These are phyloP conservation scores for Rhagologus leucostigma DNA, from an alignment of 2,113 vertebrate species.

Conservation along the genomic window DNA sequence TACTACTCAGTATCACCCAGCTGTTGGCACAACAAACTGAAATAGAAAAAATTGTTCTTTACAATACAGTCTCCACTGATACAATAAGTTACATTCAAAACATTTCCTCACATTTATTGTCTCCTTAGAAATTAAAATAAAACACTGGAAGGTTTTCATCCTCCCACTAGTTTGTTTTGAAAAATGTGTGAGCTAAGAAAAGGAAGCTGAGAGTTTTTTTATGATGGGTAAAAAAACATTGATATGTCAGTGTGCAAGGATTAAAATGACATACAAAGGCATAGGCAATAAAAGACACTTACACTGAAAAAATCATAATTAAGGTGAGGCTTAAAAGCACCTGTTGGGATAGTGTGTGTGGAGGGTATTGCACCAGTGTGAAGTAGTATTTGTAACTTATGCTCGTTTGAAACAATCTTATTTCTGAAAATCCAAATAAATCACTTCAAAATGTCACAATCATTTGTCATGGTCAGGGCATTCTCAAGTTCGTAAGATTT, in stretches of 20 bases:
- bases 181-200: not conserved
- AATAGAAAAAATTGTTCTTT: not conserved
- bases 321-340: not conserved
- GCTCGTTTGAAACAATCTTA: not conserved
- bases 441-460: not conserved
- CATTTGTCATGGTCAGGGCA: not conserved
- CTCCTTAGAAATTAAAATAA: not conserved
- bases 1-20: not conserved
- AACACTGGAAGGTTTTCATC: not conserved
- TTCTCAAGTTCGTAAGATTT: not conserved
- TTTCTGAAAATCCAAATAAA: not conserved
- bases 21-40: not conserved
- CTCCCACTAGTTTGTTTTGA: not conserved
- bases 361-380: not conserved
- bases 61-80: not conserved
- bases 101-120: not conserved
- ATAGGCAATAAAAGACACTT: not conserved
- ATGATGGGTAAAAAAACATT: accelerated
- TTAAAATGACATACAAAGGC: not conserved
- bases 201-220: not conserved
- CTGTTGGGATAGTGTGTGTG: not conserved
- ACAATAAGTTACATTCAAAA: not conserved
- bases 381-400: not conserved
- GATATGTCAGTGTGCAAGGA: not conserved
- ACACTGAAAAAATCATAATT: not conserved